A percentile compares a stretch with the other conserved stretches of the same genome.
phyloP scores from a whole-genome alignment of 1,140 invertebrate species.

The Neomicropteryx cornuta region DNA sequence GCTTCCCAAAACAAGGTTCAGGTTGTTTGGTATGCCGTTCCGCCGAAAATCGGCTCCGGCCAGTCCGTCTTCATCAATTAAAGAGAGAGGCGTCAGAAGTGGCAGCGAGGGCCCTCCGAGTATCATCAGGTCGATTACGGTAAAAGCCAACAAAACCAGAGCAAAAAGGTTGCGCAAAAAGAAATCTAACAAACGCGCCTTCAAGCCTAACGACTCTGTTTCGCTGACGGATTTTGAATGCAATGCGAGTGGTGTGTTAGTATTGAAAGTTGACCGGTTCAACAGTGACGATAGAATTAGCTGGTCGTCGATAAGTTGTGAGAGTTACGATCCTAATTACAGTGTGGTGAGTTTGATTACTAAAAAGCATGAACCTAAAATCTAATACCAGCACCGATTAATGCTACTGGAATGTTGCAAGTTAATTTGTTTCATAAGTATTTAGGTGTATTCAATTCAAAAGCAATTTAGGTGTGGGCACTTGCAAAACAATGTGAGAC shows the following conservation, averaged over 20 bases:
- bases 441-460: no score
- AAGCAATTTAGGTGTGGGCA: no score
- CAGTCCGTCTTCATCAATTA: conserved; percentile 42
- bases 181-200: conserved; percentile 4
- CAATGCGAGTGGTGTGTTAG: conserved; percentile 10
- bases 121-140: conserved; percentile 11
- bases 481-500: no score
- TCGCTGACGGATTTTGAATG: conserved; percentile 5
- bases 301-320: conserved; percentile 12
- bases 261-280: conserved; percentile 2
- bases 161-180: conserved; percentile 24
- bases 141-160: conserved; percentile 24
- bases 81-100: conserved; percentile 32
- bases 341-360: conserved; percentile 14
- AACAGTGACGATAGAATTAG: conserved; percentile 5
- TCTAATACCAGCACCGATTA: no score
- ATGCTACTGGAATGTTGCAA: no score
- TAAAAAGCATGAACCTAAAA: conserved; percentile 1
- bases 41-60: conserved; percentile 52
- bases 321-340: conserved; percentile 10
- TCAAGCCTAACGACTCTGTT: conserved; percentile 6
- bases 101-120: conserved; percentile 34
- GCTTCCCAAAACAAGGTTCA: conserved; percentile 39
- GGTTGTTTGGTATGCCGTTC: conserved; percentile 50
- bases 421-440: no score